These are phyloP conservation scores for Phortica variegata DNA, from an alignment of 1,140 invertebrate species.

Conservation along the genomic window DNA sequence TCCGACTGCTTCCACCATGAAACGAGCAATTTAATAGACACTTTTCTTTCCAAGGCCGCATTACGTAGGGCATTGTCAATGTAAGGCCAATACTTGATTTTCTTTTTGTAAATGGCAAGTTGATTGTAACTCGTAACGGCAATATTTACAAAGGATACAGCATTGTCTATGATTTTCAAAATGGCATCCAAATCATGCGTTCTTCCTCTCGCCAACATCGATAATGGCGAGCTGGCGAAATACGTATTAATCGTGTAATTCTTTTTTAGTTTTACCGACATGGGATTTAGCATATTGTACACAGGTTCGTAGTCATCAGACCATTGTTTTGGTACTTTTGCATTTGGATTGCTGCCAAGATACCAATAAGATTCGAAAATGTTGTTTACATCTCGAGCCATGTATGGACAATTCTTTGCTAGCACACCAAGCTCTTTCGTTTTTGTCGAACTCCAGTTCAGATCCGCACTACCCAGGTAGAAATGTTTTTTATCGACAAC, in stretches of 20 bases:
- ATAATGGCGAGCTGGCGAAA: conserved; percentile 85
- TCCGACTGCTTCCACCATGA: conserved; percentile 88
- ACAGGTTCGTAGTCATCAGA: conserved; percentile 72
- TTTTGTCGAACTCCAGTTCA: conserved; percentile 96
- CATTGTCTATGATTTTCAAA: conserved; percentile 76
- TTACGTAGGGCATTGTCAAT: conserved; percentile 85
- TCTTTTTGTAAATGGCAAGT: conserved; percentile 66
- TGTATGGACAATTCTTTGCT: conserved; percentile 78
- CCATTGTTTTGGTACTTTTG: conserved; percentile 73
- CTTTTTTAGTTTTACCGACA: conserved; percentile 67
- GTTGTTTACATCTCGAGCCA: conserved; percentile 84
- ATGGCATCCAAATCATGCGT: conserved; percentile 85
- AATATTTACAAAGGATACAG: conserved; percentile 85
- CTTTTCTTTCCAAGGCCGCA: conserved; percentile 78
- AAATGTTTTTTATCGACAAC: conserved; percentile 80
- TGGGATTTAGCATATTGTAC: conserved; percentile 75
- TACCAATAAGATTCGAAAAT: conserved; percentile 94
- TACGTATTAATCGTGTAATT: conserved; percentile 67
- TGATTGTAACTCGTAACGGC: conserved; percentile 97
- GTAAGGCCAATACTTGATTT: conserved; percentile 74
- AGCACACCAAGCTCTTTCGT: conserved; percentile 92
- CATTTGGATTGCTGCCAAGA: conserved; percentile 67
- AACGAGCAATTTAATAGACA: conserved; percentile 78
- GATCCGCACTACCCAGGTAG: conserved; percentile 86
- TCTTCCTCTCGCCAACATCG: conserved; percentile 77